phyloP scores from a whole-genome alignment of 2,797 vertebrate species.

The Cottoperca gobio region DNA sequence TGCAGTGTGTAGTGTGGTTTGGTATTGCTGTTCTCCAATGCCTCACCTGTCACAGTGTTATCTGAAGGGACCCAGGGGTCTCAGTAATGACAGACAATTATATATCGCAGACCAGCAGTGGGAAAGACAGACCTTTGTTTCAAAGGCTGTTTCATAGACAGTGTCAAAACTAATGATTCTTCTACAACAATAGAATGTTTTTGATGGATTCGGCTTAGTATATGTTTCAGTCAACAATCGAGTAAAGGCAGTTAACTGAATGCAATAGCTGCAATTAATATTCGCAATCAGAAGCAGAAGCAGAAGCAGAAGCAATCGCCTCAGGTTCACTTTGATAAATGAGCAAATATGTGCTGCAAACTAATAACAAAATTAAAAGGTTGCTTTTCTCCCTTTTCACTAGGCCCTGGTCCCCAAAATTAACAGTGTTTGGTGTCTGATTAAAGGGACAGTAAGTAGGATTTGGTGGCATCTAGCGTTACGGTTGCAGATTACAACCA shows the following conservation, averaged over 20 bases:
- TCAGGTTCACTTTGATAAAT: slow-evolving; percentile 12
- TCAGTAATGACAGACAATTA: slow-evolving; percentile 64
- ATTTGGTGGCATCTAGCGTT: too few relatives aligned
- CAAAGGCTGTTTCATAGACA: slow-evolving; percentile 19
- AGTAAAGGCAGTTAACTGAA: not conserved
- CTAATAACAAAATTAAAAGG: slow-evolving; percentile 1
- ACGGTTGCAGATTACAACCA: too few relatives aligned
- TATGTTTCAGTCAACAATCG: not conserved
- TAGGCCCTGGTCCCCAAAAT: too few relatives aligned
- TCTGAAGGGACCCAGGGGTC: slow-evolving; percentile 63
- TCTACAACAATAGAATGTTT: not conserved
- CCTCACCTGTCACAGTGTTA: slow-evolving; percentile 65
- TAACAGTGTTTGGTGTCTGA: too few relatives aligned
- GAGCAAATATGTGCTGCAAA: slow-evolving; percentile 5
- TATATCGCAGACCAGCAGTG: slow-evolving; percentile 44
- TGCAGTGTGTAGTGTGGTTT: slow-evolving; percentile 46
- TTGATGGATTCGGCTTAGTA: not conserved
- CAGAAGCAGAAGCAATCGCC: too few relatives aligned
- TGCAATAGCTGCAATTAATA: slow-evolving; percentile 9
- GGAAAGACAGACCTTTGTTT: slow-evolving; percentile 29
- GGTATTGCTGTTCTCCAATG: slow-evolving; percentile 49
- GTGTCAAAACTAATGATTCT: not conserved
- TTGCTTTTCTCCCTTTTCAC: too few relatives aligned
- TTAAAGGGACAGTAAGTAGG: too few relatives aligned
- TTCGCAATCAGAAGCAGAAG: too few relatives aligned